Conservation (phyloP, 1,140 invertebrate genomes). For the Aleiodes sp. region DNA sequence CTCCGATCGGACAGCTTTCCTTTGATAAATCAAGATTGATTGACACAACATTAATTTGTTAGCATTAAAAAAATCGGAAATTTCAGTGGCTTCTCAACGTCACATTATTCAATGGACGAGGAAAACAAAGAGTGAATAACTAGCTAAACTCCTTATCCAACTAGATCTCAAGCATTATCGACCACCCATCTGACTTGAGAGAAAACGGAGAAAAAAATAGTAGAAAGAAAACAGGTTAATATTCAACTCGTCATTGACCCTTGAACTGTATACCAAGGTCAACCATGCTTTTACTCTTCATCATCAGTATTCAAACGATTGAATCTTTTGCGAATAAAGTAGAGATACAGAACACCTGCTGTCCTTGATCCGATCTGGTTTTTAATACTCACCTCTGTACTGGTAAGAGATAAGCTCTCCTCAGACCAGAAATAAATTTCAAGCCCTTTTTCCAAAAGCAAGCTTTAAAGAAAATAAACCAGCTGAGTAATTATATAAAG, state of each 20-base stretch:
- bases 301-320: not conserved
- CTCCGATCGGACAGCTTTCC: not conserved
- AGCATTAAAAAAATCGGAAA: not conserved
- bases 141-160: not conserved
- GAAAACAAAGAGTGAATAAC: too few relatives aligned
- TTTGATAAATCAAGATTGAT: too few relatives aligned
- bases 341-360: constrained; percentile 3
- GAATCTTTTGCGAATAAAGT: not conserved
- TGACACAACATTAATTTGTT: not conserved
- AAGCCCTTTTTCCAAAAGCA: too few relatives aligned
- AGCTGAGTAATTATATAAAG: not conserved
- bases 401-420: too few relatives aligned
- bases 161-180: not conserved
- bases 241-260: constrained; percentile 1
- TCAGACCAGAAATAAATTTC: too few relatives aligned
- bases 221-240: not conserved
- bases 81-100: not conserved
- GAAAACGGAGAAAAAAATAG: not conserved
- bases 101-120: not conserved
- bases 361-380: constrained; percentile 25
- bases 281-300: not conserved
- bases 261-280: not conserved
- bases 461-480: not conserved
- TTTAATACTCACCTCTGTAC: not conserved
- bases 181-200: not conserved